phyloP scores from a whole-genome alignment of 2,888 invertebrate species.

The Drosophila austrosaltans region DNA sequence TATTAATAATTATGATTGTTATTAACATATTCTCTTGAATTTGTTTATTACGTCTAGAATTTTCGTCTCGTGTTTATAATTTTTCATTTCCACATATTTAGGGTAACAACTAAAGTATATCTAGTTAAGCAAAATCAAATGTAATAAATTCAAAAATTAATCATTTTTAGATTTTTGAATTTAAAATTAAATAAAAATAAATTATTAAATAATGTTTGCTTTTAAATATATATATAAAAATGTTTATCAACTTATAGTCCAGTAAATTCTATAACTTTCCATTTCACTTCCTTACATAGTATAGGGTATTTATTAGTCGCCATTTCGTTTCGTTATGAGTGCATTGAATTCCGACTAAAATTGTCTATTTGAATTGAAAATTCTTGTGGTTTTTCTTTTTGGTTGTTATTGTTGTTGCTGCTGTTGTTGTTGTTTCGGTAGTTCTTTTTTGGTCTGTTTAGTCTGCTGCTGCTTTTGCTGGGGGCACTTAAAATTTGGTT shows the following conservation, averaged over 20 bases:
- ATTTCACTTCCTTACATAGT: neutral
- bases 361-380: slow-evolving; percentile 4
- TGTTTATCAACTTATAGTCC: no score
- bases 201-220: no score
- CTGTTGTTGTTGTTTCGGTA: slow-evolving; percentile 32
- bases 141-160: no score
- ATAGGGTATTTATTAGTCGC: neutral
- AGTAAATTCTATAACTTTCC: no score
- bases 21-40: slow-evolving; percentile 34
- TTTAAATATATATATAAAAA: no score
- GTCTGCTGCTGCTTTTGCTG: slow-evolving; percentile 31
- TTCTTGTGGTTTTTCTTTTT: neutral
- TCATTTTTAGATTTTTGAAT: no score
- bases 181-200: no score
- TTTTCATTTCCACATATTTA: neutral
- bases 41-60: slow-evolving; percentile 41
- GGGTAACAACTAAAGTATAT: no score
- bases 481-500: slow-evolving; percentile 57
- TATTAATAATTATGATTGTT: slow-evolving; percentile 43
- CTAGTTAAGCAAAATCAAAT: neutral
- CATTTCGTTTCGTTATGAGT: neutral
- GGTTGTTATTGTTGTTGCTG: slow-evolving; percentile 18
- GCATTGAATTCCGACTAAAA: neutral
- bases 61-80: slow-evolving; percentile 20
- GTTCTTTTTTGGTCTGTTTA: slow-evolving; percentile 43